Base-by-base conservation (phyloP, 92 coral and sea anemone genomes). In the Porites cylindrica region DNA sequence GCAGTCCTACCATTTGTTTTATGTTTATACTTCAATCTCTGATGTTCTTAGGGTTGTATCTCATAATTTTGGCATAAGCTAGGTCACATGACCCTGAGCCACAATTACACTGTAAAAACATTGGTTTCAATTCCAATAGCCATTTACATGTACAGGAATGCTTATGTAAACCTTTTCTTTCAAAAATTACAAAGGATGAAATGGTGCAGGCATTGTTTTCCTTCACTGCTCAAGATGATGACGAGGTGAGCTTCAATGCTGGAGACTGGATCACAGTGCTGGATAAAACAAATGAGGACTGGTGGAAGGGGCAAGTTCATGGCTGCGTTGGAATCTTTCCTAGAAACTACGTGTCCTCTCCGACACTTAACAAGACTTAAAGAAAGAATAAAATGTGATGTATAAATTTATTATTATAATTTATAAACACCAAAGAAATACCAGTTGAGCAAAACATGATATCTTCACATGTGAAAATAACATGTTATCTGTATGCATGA, bases 231-330 rank as follows among this genome's bases (percentile, higher is more conserved):
- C 93, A 91, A 68, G 99, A 97, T 84, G 92, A 95, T 0, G 99
- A 98, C 8, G 99, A 97, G 85, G 80, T 97, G 14, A 91, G 93
- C 63, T 97, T 97, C 85, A 54, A n/a, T 6, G 79, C 88, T 47
- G 99, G 98, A 2, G 97, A 97, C 79, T 81, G 90, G 70, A 93
- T 97, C 54, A 86, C 84, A 38, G 97, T 97, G 56, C 21, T 95
- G 80, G 98, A 97, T 80, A 79, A 81, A 66, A 91, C 94, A 21
- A 96, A 97, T 66, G 77, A 86, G 0, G 80, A 95, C 84, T 97
- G 99, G 99, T 97, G 99, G 99, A 91, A 91, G 72, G 99, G 99
- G 64, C 89, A 84, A 76, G 85, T 92, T 5, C 82, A 83, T 67
- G 91, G 92, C 3, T 68, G 75, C 18, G 86, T 88, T 61, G 99